Evolutionary conservation across 2,113 vertebrate species (phyloP), one percentile per base, ranked within the genome.

Genomic region (Ageneiosus marmoratus): DNA sequence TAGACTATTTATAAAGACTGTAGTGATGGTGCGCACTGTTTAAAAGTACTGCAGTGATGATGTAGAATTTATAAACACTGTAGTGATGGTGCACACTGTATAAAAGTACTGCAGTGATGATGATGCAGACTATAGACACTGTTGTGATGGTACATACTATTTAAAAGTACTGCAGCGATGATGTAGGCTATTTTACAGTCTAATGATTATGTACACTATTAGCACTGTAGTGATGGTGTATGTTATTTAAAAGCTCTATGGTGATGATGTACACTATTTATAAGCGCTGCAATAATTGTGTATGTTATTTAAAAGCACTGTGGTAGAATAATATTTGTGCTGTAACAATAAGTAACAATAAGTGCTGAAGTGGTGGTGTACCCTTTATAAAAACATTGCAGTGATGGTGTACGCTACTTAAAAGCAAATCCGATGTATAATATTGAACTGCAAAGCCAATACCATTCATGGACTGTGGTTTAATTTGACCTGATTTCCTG

Each of bases 401-500:
- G 72, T 29, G 3, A 75, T 53, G 41, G 29, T 55, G 55, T 24
- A 24, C 11, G 4, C 20, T 22, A 22, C 55, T 37, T 55, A 29
- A 63, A 69, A 15, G n/a, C 12, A 46, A n/a, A 46, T 75, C 8
- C 44, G 58, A 77, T 67, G 67, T 20, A 77, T 83, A 46, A 5
- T 67, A 27, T 53, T 53, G 56, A 76, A 53, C 72, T 53, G 5
- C 32, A 51, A 77, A 22, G 48, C 8, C 13, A 53, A 77, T 77
- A 32, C 48, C 27, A 29, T 56, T 58, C 10, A 22, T 50, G 56
- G 41, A 22, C 75, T 82, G 20, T 44, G 29, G 75, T 82, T 82
- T 56, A 62, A 12, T 34, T 34, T 62, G 53, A 41, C 27, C 56
- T 62, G 69, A 62, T 75, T 51, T 63, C 53, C 24, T 60, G 80